phyloP scores from a whole-genome alignment of 2,113 vertebrate genomes.

The Patagioenas fasciata region DNA sequence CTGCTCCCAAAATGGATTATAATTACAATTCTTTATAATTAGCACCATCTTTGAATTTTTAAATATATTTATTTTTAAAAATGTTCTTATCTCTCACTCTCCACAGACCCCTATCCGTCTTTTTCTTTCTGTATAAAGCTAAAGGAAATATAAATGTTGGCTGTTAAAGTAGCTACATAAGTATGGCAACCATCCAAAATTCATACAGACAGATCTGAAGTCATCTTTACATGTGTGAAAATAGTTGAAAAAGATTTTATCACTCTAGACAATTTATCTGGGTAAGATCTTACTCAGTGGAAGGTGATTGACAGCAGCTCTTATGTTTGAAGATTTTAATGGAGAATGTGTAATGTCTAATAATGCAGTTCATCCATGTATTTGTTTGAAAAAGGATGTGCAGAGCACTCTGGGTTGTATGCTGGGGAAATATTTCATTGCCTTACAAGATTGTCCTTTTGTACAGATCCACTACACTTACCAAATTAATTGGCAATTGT shows the following conservation, averaged over 20 bases:
- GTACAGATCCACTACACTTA: slow-evolving; percentile 18
- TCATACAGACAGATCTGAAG: slow-evolving; percentile 23
- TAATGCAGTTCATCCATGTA: slow-evolving; percentile 14
- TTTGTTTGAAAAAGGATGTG: slow-evolving; percentile 25
- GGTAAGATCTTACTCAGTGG: neutral
- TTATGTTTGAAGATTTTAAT: slow-evolving; percentile 1
- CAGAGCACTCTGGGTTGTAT: slow-evolving; percentile 12
- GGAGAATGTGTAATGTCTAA: neutral
- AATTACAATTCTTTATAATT: slow-evolving; percentile 39
- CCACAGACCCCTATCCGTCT: neutral
- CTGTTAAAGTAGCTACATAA: slow-evolving; percentile 50
- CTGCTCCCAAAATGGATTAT: neutral
- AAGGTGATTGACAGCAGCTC: slow-evolving; percentile 27
- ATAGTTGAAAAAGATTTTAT: slow-evolving; percentile 31
- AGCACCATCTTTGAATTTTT: slow-evolving; percentile 15
- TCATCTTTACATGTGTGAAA: slow-evolving; percentile 28
- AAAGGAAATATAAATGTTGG: slow-evolving; percentile 53
- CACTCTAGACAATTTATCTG: slow-evolving; percentile 2
- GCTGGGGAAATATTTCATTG: neutral
- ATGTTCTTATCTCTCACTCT: neutral
- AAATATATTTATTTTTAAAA: slow-evolving; percentile 25
- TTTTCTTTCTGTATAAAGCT: slow-evolving; percentile 9
- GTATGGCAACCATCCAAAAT: slow-evolving; percentile 47
- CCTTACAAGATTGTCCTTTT: slow-evolving; percentile 23
- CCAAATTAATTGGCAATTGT: slow-evolving; percentile 52